Percentiles rank a stretch among this genome's conserved stretches.
These are phyloP conservation scores for Rhimphoctona megacephalus DNA, from an alignment of 2,888 invertebrate species.

Conservation along the genomic window DNA sequence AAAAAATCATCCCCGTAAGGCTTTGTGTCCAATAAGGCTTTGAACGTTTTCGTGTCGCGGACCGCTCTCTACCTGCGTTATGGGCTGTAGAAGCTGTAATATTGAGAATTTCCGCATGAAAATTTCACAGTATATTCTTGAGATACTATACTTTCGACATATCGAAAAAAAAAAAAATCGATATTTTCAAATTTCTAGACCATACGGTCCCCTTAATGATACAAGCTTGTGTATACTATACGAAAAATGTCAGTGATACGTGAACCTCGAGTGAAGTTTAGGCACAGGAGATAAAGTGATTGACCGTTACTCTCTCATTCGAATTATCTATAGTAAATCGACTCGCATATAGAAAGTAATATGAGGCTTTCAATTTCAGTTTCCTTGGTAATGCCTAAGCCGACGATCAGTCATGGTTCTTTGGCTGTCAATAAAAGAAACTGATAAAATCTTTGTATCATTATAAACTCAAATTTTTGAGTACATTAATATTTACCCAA, in stretches of 20 bases:
- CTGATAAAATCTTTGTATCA: background rate
- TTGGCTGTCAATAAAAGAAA: background rate
- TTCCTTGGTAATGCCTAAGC: background rate
- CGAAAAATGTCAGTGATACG: constrained; percentile 10
- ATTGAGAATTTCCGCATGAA: no score
- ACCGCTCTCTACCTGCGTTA: no score
- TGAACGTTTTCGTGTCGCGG: no score
- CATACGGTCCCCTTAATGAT: no score
- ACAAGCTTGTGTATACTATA: background rate
- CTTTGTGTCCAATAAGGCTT: no score
- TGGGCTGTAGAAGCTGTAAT: no score
- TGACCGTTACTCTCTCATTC: background rate
- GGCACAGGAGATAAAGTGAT: background rate
- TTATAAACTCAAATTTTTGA: background rate
- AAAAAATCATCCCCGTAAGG: no score
- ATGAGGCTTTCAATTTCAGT: background rate
- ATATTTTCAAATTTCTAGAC: no score
- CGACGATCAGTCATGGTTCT: background rate
- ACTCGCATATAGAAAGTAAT: background rate
- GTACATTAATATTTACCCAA: background rate
- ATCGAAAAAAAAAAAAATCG: no score
- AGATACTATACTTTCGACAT: no score
- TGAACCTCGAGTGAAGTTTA: background rate
- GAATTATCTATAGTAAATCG: constrained; percentile 1
- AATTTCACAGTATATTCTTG: no score